phyloP scores from a whole-genome alignment of 2,888 invertebrate genomes.

The Apocheima hispidaria region DNA sequence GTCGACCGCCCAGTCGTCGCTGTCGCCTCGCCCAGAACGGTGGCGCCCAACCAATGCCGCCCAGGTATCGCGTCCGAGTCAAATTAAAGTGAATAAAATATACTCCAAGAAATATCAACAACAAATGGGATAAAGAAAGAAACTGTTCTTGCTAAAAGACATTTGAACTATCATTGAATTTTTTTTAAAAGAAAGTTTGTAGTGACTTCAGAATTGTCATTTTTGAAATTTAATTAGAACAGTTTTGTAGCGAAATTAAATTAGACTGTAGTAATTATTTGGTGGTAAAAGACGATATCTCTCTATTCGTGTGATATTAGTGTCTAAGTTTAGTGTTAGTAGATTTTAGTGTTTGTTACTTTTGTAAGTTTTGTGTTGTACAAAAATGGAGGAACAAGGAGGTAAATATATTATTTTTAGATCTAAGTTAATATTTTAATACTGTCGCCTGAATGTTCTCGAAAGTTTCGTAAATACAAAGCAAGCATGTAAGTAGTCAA shows the following conservation, averaged over 20 bases:
- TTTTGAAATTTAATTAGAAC: slow-evolving; percentile 1
- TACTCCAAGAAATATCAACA: slow-evolving; percentile 32
- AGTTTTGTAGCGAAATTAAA: slow-evolving; percentile 15
- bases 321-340: slow-evolving; percentile 59
- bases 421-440: neutral
- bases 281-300: slow-evolving; percentile 44
- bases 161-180: neutral
- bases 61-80: slow-evolving; percentile 70
- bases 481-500: too few species aligned
- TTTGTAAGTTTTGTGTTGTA: slow-evolving; percentile 49
- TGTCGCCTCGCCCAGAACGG: slow-evolving; percentile 34
- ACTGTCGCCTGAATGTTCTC: neutral
- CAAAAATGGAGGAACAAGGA: slow-evolving; percentile 75
- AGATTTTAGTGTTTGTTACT: slow-evolving; percentile 49
- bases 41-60: slow-evolving; percentile 63
- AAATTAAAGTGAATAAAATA: slow-evolving; percentile 67
- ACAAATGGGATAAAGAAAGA: slow-evolving; percentile 74
- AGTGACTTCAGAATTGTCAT: slow-evolving; percentile 2
- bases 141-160: slow-evolving; percentile 11
- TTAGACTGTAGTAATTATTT: slow-evolving; percentile 30
- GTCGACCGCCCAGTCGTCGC: slow-evolving; percentile 28
- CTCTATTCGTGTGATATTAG: slow-evolving; percentile 77
- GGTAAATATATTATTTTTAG: slow-evolving; percentile 55
- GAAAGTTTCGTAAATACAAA: too few species aligned
- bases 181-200: neutral